Percentiles rank a stretch among this genome's conserved stretches.
Evolutionary conservation across 2,888 invertebrate species (phyloP).

Genomic region (Callimorpha dominula): DNA sequence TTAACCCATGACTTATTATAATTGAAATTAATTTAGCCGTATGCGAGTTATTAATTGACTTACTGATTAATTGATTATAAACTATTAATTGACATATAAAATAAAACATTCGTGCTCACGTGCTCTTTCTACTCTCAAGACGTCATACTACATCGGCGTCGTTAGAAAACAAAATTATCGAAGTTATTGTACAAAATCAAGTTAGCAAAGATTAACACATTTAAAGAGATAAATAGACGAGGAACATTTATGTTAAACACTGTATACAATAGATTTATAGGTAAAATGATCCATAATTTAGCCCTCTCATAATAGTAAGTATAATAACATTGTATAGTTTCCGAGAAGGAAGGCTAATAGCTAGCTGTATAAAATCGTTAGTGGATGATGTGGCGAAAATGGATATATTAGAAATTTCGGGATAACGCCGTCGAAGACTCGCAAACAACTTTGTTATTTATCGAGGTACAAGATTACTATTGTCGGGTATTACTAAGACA

Average conservation of each 20-base stretch:
- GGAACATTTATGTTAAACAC: neutral
- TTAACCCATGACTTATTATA: neutral
- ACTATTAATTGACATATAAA: neutral
- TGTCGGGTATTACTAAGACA: neutral
- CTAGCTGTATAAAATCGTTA: slow-evolving; percentile 49
- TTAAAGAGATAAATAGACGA: neutral
- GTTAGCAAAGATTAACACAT: too few relatives aligned
- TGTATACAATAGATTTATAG: neutral
- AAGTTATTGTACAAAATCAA: too few relatives aligned
- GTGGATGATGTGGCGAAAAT: slow-evolving; percentile 48
- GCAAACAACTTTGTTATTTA: slow-evolving; percentile 24
- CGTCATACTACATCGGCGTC: too few relatives aligned
- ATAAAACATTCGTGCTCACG: too few relatives aligned
- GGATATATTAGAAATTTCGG: slow-evolving; percentile 39
- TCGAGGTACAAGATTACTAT: neutral
- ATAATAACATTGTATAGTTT: slow-evolving; percentile 26
- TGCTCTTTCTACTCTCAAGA: too few relatives aligned
- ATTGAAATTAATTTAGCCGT: neutral
- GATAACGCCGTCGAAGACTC: slow-evolving; percentile 20
- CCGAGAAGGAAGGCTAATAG: slow-evolving; percentile 40
- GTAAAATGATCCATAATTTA: slow-evolving; percentile 19
- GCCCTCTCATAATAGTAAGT: slow-evolving; percentile 22
- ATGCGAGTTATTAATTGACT: too few relatives aligned
- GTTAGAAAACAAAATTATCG: too few relatives aligned
- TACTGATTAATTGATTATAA: too few relatives aligned